Evolutionary conservation across 2,113 vertebrate genomes (phyloP), one percentile per base, ranked within the genome.

Genomic region (Ranitomeya imitator): DNA sequence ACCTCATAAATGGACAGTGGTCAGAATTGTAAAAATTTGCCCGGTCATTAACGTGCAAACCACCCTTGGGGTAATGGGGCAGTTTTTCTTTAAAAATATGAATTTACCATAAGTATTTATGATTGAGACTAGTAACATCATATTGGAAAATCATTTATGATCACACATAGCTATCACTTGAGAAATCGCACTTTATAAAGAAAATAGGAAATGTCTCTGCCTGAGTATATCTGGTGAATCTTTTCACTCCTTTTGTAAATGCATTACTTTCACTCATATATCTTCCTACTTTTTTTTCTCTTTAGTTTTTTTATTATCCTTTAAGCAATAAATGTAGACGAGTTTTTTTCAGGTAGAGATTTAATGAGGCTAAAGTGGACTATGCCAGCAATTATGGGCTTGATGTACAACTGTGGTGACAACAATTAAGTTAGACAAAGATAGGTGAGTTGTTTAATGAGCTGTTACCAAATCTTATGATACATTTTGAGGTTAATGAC

Each of bases 341-440:
- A 45, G 37, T 45, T 81, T 45, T 19, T 23, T 82, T 73, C 65
- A 74, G 18, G 26, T 60, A 59, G 31, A 86, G 60, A 10, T 88
- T 74, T 83, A 86, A 51, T 59, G 74, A 74, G 54, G 51, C 52
- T 37, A 10, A 15, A 18, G 74, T 88, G 86, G 79, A 88, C 18
- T 67, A 26, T 82, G 65, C 86, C 67, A 88, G 26, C 63, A 74
- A 55, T 83, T 61, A 88, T 76, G 51, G 78, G 86, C 55, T 73
- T 73, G 4, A 82, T 74, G 26, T 82, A 77, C 51, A 79, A 80
- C 86, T 82, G 26, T 87, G 51, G 65, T 87, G 65, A 37, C 52
- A 82, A 61, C 67, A 82, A 88, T 81, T 73, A 88, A 52, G 79
- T 74, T 88, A 74, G 79, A 88, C 79, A 88, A 81, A 87, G 67